phyloP scores from a whole-genome alignment of 2,797 vertebrate species.

The Meda fulgida region DNA sequence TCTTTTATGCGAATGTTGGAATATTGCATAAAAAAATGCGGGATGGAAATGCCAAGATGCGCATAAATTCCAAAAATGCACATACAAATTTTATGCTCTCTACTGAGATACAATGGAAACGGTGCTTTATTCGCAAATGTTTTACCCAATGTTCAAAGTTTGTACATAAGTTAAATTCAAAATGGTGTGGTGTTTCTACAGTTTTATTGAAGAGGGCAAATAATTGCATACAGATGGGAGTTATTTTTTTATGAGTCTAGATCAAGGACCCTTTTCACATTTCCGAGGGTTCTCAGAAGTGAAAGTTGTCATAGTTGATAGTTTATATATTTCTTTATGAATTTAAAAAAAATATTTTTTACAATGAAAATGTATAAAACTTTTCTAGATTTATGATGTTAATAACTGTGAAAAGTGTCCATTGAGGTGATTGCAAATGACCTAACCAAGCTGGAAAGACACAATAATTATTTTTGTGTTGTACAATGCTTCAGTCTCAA shows the following conservation, averaged over 20 bases:
- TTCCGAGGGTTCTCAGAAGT: background rate
- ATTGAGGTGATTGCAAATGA: background rate
- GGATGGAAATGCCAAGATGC: too few species aligned
- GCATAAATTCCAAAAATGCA: too few species aligned
- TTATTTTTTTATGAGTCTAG: slow-evolving; percentile 25
- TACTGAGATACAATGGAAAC: too few species aligned
- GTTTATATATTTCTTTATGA: too few species aligned
- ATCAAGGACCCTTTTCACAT: background rate
- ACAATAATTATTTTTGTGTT: background rate
- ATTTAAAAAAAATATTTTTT: too few species aligned
- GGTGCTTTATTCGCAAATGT: too few species aligned
- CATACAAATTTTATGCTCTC: too few species aligned
- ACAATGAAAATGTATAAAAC: too few species aligned
- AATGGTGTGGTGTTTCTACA: slow-evolving; percentile 3
- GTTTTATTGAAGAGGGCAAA: slow-evolving; percentile 22
- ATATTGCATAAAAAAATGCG: too few species aligned
- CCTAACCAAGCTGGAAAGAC: background rate
- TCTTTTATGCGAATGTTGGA: too few species aligned
- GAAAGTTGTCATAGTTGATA: background rate
- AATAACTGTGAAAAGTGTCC: background rate
- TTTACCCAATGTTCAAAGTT: too few species aligned
- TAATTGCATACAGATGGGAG: slow-evolving; percentile 19
- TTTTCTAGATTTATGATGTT: background rate
- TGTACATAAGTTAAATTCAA: too few species aligned
- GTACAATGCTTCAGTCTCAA: background rate